A percentile compares a stretch with the other conserved stretches of the same genome.
Conservation (phyloP, 2,888 invertebrate species). For the Danaus chrysippus region DNA sequence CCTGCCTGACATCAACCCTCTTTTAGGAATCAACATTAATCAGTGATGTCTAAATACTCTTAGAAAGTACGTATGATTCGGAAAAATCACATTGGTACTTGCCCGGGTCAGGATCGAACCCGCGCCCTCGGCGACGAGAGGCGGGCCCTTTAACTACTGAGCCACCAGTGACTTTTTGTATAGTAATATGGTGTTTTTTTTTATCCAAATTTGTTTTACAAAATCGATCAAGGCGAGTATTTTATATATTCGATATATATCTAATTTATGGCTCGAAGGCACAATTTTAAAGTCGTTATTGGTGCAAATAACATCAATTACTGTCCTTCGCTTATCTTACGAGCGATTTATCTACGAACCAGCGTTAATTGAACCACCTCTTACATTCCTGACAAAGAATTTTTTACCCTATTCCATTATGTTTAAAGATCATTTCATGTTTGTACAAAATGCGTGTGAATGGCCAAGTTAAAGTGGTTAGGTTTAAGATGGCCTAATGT, state of each 20-base stretch:
- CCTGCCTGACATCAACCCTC: too few species aligned
- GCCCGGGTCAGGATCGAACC: too few species aligned
- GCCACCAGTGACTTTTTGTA: too few species aligned
- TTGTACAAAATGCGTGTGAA: slow-evolving; percentile 19
- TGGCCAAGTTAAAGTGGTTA: slow-evolving; percentile 17
- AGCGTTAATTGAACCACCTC: background rate
- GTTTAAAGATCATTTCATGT: background rate
- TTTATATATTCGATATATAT: background rate
- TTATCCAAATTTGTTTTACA: background rate
- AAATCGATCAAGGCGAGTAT: background rate
- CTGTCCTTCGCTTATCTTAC: slow-evolving; percentile 18
- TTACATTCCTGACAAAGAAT: background rate
- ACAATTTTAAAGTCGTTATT: slow-evolving; percentile 22
- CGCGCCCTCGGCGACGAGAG: too few species aligned
- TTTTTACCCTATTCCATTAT: background rate
- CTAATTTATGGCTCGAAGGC: slow-evolving; percentile 12
- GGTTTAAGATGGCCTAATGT: slow-evolving; percentile 24
- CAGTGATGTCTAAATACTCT: too few species aligned
- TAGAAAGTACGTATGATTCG: too few species aligned
- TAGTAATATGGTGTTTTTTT: background rate
- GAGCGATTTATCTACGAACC: background rate
- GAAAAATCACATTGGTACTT: too few species aligned
- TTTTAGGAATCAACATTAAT: too few species aligned
- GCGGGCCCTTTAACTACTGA: too few species aligned
- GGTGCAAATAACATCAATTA: slow-evolving; percentile 24